phyloP scores from a whole-genome alignment of 2,797 vertebrate genomes.

The Sebastes flavidus region DNA sequence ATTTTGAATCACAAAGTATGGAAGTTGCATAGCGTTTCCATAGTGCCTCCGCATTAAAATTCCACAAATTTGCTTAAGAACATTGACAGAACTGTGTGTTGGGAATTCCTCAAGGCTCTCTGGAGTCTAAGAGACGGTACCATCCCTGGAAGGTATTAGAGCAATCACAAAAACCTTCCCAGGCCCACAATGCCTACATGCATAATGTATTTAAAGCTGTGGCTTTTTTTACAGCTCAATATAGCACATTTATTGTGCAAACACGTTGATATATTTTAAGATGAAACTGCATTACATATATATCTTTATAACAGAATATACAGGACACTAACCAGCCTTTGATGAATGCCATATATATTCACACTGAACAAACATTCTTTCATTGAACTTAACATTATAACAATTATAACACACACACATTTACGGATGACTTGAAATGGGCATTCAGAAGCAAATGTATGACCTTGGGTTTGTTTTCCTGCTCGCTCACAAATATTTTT shows the following conservation, averaged over 20 bases:
- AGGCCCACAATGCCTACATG: neutral
- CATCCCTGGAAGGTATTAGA: neutral
- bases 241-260: neutral
- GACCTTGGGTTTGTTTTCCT: neutral
- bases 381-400: neutral
- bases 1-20: constrained; percentile 55
- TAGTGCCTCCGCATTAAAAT: neutral
- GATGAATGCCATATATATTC: neutral
- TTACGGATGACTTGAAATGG: neutral
- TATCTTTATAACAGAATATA: neutral
- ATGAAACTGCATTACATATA: neutral
- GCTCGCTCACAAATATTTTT: neutral
- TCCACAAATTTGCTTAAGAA: neutral
- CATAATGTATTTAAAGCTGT: neutral
- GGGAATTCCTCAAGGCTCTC: constrained; percentile 3
- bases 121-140: neutral
- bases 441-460: neutral
- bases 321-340: neutral
- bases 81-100: neutral
- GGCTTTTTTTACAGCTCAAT: constrained; percentile 6
- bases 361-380: neutral
- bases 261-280: neutral
- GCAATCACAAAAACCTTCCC: neutral
- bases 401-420: neutral
- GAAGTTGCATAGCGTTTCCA: neutral